A percentile compares a stretch with the other conserved stretches of the same genome.
Evolutionary conservation across 2,113 vertebrate genomes (phyloP).

Genomic region (Genyomyrus donnyi): DNA sequence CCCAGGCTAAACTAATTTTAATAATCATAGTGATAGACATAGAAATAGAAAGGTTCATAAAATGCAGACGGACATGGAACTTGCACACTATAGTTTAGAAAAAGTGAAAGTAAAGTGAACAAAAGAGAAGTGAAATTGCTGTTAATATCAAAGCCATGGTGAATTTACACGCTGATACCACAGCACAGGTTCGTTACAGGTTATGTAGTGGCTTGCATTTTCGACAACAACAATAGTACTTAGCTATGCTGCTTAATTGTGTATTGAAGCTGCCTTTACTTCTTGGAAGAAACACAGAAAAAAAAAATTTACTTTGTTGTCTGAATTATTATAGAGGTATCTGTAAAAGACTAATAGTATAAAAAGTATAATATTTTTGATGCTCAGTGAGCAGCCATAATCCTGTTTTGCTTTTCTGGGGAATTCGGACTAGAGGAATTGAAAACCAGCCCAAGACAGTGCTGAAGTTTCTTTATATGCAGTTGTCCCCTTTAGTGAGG

Average conservation of each 20-base stretch:
- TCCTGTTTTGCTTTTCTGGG: neutral
- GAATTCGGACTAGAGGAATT: neutral
- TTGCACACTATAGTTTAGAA: neutral
- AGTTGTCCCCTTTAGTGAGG: neutral
- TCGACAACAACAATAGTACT: neutral
- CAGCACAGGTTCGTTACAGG: neutral
- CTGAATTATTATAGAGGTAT: neutral
- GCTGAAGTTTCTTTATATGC: neutral
- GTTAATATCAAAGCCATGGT: neutral
- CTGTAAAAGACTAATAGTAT: neutral
- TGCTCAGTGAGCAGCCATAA: neutral
- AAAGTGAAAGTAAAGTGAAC: neutral
- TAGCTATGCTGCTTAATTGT: neutral
- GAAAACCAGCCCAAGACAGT: neutral
- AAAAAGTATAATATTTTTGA: neutral
- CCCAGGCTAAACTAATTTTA: neutral
- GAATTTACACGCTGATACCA: neutral
- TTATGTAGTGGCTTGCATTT: neutral
- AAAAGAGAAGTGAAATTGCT: neutral
- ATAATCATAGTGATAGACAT: neutral
- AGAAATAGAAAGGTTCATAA: neutral
- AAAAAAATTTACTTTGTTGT: neutral
- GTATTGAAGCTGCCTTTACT: neutral
- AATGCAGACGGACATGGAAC: neutral
- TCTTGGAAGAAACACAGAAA: neutral